These are phyloP conservation scores for Patiria pectinifera DNA, from an alignment of 53 echinoderm and acorn worm genomes.

Conservation along the genomic window DNA sequence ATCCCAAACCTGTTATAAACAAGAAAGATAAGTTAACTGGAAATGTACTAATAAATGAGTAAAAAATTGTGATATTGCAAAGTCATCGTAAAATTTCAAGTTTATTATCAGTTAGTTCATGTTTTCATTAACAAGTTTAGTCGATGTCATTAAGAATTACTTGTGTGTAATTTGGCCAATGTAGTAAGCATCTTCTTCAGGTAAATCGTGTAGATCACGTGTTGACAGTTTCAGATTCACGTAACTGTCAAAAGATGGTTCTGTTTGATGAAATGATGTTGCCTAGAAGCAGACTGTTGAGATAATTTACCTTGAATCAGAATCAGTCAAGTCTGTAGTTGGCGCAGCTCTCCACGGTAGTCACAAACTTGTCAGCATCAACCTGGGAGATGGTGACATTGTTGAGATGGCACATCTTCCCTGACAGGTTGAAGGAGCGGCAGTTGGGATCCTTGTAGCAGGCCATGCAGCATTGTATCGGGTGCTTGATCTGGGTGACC, in stretches of 20 bases:
- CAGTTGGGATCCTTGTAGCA: slow-evolving; percentile 33
- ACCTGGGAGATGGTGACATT: slow-evolving; percentile 19
- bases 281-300: too few relatives aligned
- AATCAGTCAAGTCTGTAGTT: neutral
- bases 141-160: too few relatives aligned
- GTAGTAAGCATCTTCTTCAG: too few relatives aligned
- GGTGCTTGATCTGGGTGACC: neutral
- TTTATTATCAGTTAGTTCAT: neutral
- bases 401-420: slow-evolving; percentile 42
- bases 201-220: too few relatives aligned
- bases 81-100: too few relatives aligned
- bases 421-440: slow-evolving; percentile 45
- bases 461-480: slow-evolving; percentile 29
- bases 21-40: too few relatives aligned
- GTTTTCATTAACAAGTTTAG: neutral
- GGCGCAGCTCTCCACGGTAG: neutral
- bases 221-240: too few relatives aligned
- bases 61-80: too few relatives aligned
- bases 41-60: neutral
- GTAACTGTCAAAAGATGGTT: too few relatives aligned
- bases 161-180: too few relatives aligned
- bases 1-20: too few relatives aligned
- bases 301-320: neutral
- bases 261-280: too few relatives aligned
- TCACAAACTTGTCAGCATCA: slow-evolving; percentile 1